These are phyloP conservation scores for Athalia rosae DNA, from an alignment of 2,888 invertebrate genomes.

Conservation along the genomic window DNA sequence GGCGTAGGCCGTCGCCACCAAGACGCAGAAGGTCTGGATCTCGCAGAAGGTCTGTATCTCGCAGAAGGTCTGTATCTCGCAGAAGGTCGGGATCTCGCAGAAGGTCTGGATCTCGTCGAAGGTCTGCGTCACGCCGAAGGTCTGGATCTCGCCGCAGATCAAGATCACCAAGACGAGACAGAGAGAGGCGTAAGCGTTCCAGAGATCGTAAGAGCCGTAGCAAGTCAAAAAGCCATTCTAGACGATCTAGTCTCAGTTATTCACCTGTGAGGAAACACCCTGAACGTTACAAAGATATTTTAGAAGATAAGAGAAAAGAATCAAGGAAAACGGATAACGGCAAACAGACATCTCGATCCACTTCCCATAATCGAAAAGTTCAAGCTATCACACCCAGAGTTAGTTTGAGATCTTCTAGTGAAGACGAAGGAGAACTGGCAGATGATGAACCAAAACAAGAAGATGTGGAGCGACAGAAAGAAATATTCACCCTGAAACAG, in stretches of 20 bases:
- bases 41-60: conserved; percentile 3
- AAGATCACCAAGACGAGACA: conserved; percentile 55
- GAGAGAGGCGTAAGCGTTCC: conserved; percentile 57
- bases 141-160: conserved; percentile 53
- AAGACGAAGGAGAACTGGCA: conserved; percentile 74
- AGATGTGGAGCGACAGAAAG: conserved; percentile 80
- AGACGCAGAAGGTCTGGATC: conserved; percentile 54
- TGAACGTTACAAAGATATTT: conserved; percentile 81
- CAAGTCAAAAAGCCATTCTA: conserved; percentile 73
- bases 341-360: conserved; percentile 60
- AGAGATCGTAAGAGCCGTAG: conserved; percentile 60
- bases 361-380: conserved; percentile 60
- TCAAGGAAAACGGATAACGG: conserved; percentile 72
- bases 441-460: conserved; percentile 76
- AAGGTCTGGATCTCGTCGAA: conserved; percentile 60
- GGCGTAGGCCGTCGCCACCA: conserved; percentile 58
- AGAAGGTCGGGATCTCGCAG: conserved; percentile 43
- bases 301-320: conserved; percentile 78
- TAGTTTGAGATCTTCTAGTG: conserved; percentile 69
- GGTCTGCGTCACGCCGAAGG: conserved; percentile 60
- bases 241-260: conserved; percentile 78
- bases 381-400: conserved; percentile 67
- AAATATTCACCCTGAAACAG: conserved; percentile 81
- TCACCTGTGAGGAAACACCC: conserved; percentile 82
- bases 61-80: conserved; percentile 55